Conservation (phyloP, 2,888 invertebrate species). For the Mesorhabditis sp. region DNA sequence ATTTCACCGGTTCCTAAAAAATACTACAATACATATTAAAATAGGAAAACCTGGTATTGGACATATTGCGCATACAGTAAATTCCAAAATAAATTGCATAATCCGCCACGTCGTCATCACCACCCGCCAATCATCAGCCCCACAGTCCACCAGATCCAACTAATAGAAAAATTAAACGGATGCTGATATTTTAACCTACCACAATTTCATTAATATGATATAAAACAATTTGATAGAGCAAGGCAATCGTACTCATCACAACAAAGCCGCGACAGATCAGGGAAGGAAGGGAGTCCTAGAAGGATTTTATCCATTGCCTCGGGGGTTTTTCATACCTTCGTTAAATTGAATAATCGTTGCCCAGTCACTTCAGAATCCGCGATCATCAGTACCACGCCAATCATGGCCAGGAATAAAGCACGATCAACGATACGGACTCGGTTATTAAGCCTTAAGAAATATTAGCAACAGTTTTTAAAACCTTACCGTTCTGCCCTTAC, state of each 20-base stretch:
- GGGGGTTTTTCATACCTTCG: slow-evolving; percentile 12
- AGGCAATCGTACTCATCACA: slow-evolving; percentile 40
- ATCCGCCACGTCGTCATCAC: slow-evolving; percentile 97
- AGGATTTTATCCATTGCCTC: not conserved
- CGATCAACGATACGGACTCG: slow-evolving; percentile 34
- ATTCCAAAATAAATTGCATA: slow-evolving; percentile 70
- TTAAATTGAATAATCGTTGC: slow-evolving; percentile 7
- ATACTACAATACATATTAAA: not conserved
- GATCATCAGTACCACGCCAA: slow-evolving; percentile 52
- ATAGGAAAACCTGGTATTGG: slow-evolving; percentile 31
- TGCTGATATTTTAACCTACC: slow-evolving; percentile 21
- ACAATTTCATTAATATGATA: slow-evolving; percentile 55
- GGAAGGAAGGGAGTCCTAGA: slow-evolving; percentile 37
- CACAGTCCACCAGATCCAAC: slow-evolving; percentile 99
- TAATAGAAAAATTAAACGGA: slow-evolving; percentile 58
- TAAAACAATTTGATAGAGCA: slow-evolving; percentile 48
- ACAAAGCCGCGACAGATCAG: slow-evolving; percentile 39
- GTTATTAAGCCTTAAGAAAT: slow-evolving; percentile 4
- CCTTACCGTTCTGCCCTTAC: slow-evolving; percentile 47
- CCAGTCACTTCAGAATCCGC: slow-evolving; percentile 43
- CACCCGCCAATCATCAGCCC: slow-evolving; percentile 99
- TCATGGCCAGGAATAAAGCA: slow-evolving; percentile 34
- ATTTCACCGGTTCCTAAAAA: slow-evolving; percentile 27
- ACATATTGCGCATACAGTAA: slow-evolving; percentile 87
- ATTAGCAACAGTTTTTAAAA: slow-evolving; percentile 10